A percentile compares a stretch with the other conserved stretches of the same genome.
phyloP scores from a whole-genome alignment of 2,888 invertebrate genomes.

The Rhagonycha fulva region DNA sequence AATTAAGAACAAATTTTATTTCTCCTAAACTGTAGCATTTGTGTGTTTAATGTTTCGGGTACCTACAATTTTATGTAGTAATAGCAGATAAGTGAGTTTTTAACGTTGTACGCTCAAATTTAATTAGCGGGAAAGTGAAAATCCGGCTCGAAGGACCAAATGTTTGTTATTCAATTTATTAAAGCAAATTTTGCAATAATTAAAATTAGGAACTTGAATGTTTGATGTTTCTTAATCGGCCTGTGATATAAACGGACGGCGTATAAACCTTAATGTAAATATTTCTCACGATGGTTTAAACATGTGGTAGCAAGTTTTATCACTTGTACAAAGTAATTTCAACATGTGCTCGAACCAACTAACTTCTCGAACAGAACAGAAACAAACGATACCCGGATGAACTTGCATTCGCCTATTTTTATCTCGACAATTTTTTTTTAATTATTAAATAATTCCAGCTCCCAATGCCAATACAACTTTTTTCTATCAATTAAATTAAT shows the following conservation, averaged over 20 bases:
- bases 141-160: neutral
- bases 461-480: neutral
- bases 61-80: neutral
- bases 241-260: slow-evolving; percentile 17
- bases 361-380: slow-evolving; percentile 9
- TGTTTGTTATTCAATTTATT: neutral
- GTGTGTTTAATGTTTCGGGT: neutral
- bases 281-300: slow-evolving; percentile 33
- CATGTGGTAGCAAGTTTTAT: slow-evolving; percentile 32
- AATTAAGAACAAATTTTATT: neutral
- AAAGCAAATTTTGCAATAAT: neutral
- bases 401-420: slow-evolving; percentile 2
- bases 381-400: neutral
- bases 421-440: neutral
- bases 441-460: neutral
- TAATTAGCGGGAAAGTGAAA: neutral
- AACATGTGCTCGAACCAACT: slow-evolving; percentile 15
- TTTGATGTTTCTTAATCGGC: slow-evolving; percentile 14
- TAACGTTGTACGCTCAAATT: neutral
- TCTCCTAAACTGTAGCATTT: neutral
- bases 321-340: slow-evolving; percentile 24
- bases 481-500: neutral
- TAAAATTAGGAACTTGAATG: neutral
- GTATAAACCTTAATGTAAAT: slow-evolving; percentile 34
- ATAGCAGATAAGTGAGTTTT: neutral